These are phyloP conservation scores for Conus canariensis DNA, from an alignment of 2,888 invertebrate genomes.

Conservation along the genomic window DNA sequence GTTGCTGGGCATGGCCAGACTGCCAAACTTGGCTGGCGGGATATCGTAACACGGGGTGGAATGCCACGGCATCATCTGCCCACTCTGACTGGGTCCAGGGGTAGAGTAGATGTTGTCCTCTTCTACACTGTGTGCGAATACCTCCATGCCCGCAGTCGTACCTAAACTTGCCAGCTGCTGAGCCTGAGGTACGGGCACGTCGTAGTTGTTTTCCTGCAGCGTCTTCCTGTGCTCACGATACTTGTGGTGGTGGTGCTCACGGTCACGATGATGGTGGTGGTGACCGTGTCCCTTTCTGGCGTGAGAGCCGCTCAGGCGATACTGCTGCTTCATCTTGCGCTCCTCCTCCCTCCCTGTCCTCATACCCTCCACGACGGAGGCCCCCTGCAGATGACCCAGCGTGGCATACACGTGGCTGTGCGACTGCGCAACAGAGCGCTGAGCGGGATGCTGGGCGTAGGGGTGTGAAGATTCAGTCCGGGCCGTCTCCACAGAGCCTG, in stretches of 20 bases:
- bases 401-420: slow-evolving; percentile 41
- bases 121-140: background rate
- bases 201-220: slow-evolving; percentile 40
- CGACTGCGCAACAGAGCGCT: background rate
- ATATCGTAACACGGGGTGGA: slow-evolving; percentile 48
- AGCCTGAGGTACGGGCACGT: slow-evolving; percentile 19
- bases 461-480: slow-evolving; percentile 26
- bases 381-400: slow-evolving; percentile 25
- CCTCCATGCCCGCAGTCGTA: background rate
- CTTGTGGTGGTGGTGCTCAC: slow-evolving; percentile 36
- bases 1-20: slow-evolving; percentile 34
- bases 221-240: slow-evolving; percentile 29
- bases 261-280: slow-evolving; percentile 21
- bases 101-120: slow-evolving; percentile 35
- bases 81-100: slow-evolving; percentile 37
- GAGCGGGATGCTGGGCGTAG: background rate
- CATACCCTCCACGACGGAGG: background rate
- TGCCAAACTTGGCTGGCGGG: slow-evolving; percentile 30
- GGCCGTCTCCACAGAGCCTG: slow-evolving; percentile 5
- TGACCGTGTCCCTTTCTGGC: slow-evolving; percentile 33
- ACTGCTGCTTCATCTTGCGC: slow-evolving; percentile 32
- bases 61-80: slow-evolving; percentile 45
- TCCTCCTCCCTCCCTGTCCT: slow-evolving; percentile 20
- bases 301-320: slow-evolving; percentile 34
- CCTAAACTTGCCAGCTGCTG: background rate